Conservation (phyloP, 2,113 vertebrate species). For the Gymnorhina tibicen region DNA sequence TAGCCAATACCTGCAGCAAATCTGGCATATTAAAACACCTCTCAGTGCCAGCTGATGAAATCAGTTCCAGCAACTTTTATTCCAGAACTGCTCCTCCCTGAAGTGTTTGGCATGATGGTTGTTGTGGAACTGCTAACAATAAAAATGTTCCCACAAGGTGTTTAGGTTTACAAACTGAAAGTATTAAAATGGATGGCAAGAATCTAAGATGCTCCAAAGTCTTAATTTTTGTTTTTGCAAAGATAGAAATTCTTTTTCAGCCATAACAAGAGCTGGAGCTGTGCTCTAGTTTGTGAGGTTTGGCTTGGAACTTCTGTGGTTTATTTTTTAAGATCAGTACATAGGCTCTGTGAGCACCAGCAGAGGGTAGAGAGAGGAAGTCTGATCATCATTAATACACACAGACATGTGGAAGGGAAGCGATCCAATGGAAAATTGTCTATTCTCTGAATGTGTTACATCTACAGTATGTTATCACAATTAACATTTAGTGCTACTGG, state of each 20-base stretch:
- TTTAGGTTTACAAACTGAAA: slow-evolving; percentile 22
- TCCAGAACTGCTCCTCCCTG: neutral
- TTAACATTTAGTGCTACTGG: neutral
- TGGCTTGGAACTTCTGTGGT: neutral
- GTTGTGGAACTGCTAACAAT: slow-evolving; percentile 7
- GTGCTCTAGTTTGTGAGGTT: neutral
- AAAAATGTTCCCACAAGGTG: slow-evolving; percentile 13
- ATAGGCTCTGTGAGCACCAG: neutral
- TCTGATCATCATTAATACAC: neutral
- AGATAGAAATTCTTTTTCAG: neutral
- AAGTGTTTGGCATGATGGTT: slow-evolving; percentile 8
- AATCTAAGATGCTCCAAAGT: neutral
- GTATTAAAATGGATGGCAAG: neutral
- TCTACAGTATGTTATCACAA: neutral
- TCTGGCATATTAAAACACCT: slow-evolving; percentile 29
- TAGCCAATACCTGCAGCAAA: slow-evolving; percentile 64
- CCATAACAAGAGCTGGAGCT: neutral
- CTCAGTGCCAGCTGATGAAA: slow-evolving; percentile 47
- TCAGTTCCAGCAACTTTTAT: slow-evolving; percentile 26
- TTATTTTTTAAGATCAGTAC: neutral
- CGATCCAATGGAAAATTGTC: neutral
- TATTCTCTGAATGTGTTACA: neutral
- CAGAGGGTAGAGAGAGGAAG: neutral
- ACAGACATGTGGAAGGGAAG: neutral
- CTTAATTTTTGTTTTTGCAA: neutral